A percentile compares a stretch with the other conserved stretches of the same genome.
These are phyloP conservation scores for Electrona antarctica DNA, from an alignment of 2,113 vertebrate species.

Conservation along the genomic window DNA sequence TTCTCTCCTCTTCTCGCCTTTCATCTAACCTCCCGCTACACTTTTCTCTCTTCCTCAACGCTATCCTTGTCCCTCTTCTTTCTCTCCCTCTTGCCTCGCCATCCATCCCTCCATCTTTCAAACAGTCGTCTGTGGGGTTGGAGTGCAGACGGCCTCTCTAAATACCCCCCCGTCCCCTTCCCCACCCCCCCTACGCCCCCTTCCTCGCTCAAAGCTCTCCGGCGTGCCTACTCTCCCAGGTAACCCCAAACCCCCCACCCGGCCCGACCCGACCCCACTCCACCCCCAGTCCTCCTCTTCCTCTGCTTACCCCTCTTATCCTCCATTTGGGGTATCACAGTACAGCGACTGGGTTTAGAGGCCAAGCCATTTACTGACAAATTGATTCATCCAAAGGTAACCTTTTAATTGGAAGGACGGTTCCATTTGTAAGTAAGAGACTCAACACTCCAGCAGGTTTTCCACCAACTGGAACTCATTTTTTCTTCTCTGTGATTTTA, in stretches of 20 bases:
- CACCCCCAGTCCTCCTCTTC: background rate
- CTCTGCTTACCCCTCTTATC: background rate
- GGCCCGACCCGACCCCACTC: background rate
- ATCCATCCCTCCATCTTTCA: background rate
- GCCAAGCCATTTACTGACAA: too few relatives aligned
- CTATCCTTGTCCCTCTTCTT: background rate
- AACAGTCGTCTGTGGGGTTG: slow-evolving; percentile 71
- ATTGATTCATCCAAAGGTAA: too few relatives aligned
- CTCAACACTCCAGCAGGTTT: too few relatives aligned
- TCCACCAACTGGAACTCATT: too few relatives aligned
- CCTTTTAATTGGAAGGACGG: too few relatives aligned
- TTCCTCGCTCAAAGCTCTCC: slow-evolving; percentile 58
- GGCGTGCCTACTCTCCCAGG: slow-evolving; percentile 72
- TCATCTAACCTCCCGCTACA: background rate
- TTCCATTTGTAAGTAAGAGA: too few relatives aligned
- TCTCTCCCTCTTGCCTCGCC: background rate
- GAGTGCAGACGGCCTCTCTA: slow-evolving; percentile 67
- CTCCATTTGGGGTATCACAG: slow-evolving; percentile 25
- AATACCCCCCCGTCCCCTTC: slow-evolving; percentile 54
- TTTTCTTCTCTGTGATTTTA: too few relatives aligned
- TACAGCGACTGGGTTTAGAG: background rate
- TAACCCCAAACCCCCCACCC: slow-evolving; percentile 47
- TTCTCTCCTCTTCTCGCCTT: slow-evolving; percentile 3
- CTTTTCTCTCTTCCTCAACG: slow-evolving; percentile 2
- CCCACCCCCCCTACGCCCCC: slow-evolving; percentile 57